A percentile compares a stretch with the other conserved stretches of the same genome.
phyloP scores from a whole-genome alignment of 1,140 invertebrate species.

The Dendrolimus punctatus region DNA sequence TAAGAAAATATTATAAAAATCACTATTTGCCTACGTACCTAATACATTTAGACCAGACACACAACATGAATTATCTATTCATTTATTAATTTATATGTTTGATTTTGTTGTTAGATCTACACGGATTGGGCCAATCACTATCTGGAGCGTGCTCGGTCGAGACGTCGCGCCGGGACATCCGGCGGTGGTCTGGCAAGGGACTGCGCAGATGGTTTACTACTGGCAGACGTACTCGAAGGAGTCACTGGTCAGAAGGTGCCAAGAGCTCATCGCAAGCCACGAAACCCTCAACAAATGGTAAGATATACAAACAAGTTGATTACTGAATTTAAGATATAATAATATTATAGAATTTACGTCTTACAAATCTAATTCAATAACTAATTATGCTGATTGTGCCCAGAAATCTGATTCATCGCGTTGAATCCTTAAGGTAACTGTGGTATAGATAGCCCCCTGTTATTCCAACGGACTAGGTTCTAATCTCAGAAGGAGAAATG shows the following conservation, averaged over 20 bases:
- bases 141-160: conserved; percentile 90
- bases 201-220: conserved; percentile 90
- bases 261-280: conserved; percentile 90
- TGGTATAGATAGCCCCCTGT: too few relatives aligned
- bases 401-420: too few relatives aligned
- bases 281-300: conserved; percentile 93
- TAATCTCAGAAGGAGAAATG: too few relatives aligned
- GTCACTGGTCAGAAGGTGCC: conserved; percentile 93
- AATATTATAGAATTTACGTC: background rate
- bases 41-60: too few relatives aligned
- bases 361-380: too few relatives aligned
- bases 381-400: too few relatives aligned
- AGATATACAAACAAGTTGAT: conserved; percentile 60
- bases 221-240: conserved; percentile 94
- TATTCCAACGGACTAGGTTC: too few relatives aligned
- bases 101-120: conserved; percentile 83
- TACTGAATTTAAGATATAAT: background rate
- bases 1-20: too few relatives aligned
- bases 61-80: too few relatives aligned
- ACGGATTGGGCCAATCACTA: conserved; percentile 99
- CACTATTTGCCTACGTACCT: too few relatives aligned
- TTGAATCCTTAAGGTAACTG: too few relatives aligned
- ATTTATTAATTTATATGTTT: background rate
- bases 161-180: conserved; percentile 84
- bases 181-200: conserved; percentile 87